These are phyloP conservation scores for Antechinus stuartii DNA, from an alignment of 2,113 vertebrate genomes.

Conservation along the genomic window DNA sequence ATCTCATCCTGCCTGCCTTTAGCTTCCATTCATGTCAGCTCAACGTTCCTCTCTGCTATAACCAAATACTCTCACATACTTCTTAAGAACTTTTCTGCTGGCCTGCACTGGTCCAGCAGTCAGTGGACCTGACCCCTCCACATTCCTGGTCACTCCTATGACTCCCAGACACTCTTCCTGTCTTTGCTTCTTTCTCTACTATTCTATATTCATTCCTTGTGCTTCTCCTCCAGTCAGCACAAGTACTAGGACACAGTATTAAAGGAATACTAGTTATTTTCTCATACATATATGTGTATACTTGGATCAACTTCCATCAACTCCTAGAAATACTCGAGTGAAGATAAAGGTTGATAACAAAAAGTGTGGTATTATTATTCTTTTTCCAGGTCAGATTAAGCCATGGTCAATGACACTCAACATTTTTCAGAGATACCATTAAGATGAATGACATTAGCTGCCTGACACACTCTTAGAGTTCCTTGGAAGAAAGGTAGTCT, in stretches of 20 bases:
- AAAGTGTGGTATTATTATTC: not conserved
- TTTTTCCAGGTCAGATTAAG: not conserved
- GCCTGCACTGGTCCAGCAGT: not conserved
- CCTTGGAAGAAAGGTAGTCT: slow-evolving; percentile 19
- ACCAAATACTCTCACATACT: not conserved
- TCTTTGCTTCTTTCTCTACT: not conserved
- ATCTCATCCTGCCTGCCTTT: not conserved
- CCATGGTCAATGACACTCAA: not conserved
- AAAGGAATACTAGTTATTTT: not conserved
- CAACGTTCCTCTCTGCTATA: not conserved
- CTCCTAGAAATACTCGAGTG: not conserved
- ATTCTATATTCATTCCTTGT: not conserved
- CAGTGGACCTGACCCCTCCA: not conserved
- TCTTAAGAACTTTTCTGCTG: not conserved
- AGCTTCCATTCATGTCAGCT: not conserved
- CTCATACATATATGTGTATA: no score
- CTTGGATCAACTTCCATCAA: not conserved
- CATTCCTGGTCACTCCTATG: not conserved
- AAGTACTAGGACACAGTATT: not conserved
- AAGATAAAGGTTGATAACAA: not conserved
- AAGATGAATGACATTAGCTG: not conserved
- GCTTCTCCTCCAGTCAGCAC: not conserved
- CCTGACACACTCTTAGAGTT: not conserved
- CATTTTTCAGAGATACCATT: not conserved
- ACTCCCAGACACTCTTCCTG: not conserved